Evolutionary conservation across 2,113 vertebrate genomes (phyloP), one percentile per base, ranked within the genome.

Genomic region (Hucho hucho): DNA sequence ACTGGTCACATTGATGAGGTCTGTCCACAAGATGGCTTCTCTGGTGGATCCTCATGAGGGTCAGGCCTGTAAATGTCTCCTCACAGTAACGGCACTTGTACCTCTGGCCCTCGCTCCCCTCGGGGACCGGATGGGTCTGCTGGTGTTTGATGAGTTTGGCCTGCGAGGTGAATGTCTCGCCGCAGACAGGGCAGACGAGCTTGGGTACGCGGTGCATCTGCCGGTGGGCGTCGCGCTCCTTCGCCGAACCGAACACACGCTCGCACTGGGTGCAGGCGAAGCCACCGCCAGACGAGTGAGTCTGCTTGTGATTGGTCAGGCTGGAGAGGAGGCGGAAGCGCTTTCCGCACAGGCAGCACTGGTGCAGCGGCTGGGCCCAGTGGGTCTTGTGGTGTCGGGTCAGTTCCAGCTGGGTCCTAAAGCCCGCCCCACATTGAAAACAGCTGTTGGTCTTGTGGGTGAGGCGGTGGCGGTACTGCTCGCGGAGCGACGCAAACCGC

Each of bases 31-130:
- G 81, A 81, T 93, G 92, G 0, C 86, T 81, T 43, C 91, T 90
- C 88, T 92, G 89, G 81, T 93, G 92, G 78, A 89, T 90, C 0
- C 91, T 86, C 0, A 93, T 83, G 74, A 88, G 90, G 0, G 89
- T 91, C 73, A 91, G 87, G 0, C 90, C 85, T 79, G 76, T 75
- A 72, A 92, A 93, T 6, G n/a, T 87, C 73, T 84, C 77, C 3
- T 88, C 88, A 28, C 92, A 93, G 82, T 86, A 90, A 28, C 87
- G 89, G 66, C 92, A 93, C 72, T 58, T 84, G 74, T 86, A 91
- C 29, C 73, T 22, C 0, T 75, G 83, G 24, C 79, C 74, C 0
- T 70, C 85, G 49, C 49, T 18, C 0, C 83, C 86, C 71, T 88
- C 79, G 7, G 72, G 22, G 26, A 81, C 81, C 0, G 83, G 81